phyloP scores from a whole-genome alignment of 2,113 vertebrate species.

The Labrus mixtus region DNA sequence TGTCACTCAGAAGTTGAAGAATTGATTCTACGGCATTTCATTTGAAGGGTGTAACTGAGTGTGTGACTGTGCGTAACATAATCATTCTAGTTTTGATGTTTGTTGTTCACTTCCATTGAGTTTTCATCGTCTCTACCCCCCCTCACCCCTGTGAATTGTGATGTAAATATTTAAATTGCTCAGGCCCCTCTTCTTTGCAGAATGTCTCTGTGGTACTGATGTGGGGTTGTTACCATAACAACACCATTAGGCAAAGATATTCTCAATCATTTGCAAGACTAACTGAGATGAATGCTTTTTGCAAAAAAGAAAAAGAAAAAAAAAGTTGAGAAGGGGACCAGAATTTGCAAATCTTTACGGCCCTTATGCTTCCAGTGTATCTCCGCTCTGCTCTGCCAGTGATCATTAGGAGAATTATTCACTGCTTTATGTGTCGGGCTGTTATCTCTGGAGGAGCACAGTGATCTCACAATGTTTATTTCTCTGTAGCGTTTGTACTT shows the following conservation, averaged over 20 bases:
- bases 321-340: background rate
- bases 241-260: background rate
- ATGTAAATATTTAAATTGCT: conserved; percentile 23
- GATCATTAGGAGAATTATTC: background rate
- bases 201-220: no score
- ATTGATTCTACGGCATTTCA: conserved; percentile 57
- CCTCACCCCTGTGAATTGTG: conserved; percentile 7
- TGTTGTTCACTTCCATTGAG: conserved; percentile 36
- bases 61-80: conserved; percentile 10
- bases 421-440: conserved; percentile 13
- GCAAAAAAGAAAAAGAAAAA: background rate
- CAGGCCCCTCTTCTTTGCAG: background rate
- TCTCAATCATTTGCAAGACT: background rate
- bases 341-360: background rate
- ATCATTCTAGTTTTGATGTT: conserved; percentile 35
- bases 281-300: background rate
- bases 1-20: conserved; percentile 77
- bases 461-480: conserved; percentile 15
- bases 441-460: background rate
- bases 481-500: conserved; percentile 39
- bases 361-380: background rate
- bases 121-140: conserved; percentile 14
- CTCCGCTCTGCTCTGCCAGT: background rate
- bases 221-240: no score
- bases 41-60: conserved; percentile 15